Base-by-base conservation (phyloP, 2,888 invertebrate genomes). In the Zaprionus obscuricornis region DNA sequence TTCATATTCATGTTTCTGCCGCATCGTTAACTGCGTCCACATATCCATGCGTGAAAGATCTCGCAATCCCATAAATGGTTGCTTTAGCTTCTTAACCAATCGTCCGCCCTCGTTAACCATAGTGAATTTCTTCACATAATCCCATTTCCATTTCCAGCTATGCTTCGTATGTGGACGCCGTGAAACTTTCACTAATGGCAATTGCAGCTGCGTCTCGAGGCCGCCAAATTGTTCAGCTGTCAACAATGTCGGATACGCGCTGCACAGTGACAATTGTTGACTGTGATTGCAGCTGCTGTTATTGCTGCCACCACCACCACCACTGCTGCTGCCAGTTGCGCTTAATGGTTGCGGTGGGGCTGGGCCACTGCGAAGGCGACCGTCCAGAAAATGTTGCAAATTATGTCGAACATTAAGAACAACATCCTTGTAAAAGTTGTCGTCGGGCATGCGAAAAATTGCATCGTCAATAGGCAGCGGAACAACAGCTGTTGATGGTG, bases 351-450 rank as follows among this genome's bases (percentile, higher is more conserved):
- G 33, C 3, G 66, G 43, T 0, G 55, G 39, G 0, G 56, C 37
- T 0, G 77, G 57, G 1, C 50, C 57, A 24, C 55, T 66, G 36
- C 57, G 26, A 7, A 82, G 33, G 3, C 83, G 58, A 0, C 97
- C 97, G 88, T 97, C 97, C 42, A 98, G 91, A 90, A 94, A 95
- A 88, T 95, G 93, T 17, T 94, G 91, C 56, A 97, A 91, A 90
- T 98, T 97, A 81, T 95, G 95, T 59, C 95, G 94, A 22, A 97
- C 96, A 90, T 97, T 97, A 86, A 93, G 93, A 49, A 95, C 94
- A 24, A 97, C 94, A 86, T 94, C 94, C 57, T 94, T 93, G 90
- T 95, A 97, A 88, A 96, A 97, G 59, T 93, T 92, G 56, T 94
- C 95, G 85, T 96, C 95, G 39, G 62, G 58, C 42, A 54, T 29